Evolutionary conservation across 2,888 invertebrate genomes (phyloP).

Genomic region (Metallyticus violacea): DNA sequence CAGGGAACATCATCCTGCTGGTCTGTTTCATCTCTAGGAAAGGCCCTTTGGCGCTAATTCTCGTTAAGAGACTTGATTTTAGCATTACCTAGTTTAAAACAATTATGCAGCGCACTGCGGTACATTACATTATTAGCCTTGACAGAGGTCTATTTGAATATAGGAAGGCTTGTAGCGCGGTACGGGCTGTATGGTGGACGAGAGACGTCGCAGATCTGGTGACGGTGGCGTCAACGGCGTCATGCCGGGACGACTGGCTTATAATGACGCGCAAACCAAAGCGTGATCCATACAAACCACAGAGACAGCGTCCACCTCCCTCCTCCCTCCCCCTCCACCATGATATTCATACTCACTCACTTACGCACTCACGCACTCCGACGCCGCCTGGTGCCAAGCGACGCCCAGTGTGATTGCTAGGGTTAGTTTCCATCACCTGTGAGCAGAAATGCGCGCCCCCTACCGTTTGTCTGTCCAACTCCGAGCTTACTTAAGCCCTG

Average conservation of each 20-base stretch:
- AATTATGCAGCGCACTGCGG: neutral
- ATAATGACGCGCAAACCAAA: conserved; percentile 26
- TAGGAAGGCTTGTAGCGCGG: neutral
- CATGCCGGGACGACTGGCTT: conserved; percentile 14
- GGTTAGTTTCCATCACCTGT: neutral
- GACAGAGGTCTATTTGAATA: conserved; percentile 19
- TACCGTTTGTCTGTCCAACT: neutral
- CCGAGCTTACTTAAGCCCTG: neutral
- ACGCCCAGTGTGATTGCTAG: neutral
- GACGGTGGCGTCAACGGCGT: neutral
- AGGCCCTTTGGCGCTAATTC: neutral
- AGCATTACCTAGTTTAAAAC: neutral
- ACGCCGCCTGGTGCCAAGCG: neutral
- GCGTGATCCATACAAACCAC: conserved; percentile 21
- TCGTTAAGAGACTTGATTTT: neutral
- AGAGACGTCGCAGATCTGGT: conserved; percentile 12
- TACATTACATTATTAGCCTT: neutral
- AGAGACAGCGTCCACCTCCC: neutral
- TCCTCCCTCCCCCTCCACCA: too few species aligned
- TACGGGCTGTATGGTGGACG: neutral
- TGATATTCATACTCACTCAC: conserved; percentile 1
- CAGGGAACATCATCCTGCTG: neutral
- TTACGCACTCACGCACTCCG: conserved; percentile 4
- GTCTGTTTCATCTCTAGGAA: neutral
- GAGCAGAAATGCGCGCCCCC: neutral